phyloP scores from a whole-genome alignment of 1,140 invertebrate species.

The Periplaneta americana region DNA sequence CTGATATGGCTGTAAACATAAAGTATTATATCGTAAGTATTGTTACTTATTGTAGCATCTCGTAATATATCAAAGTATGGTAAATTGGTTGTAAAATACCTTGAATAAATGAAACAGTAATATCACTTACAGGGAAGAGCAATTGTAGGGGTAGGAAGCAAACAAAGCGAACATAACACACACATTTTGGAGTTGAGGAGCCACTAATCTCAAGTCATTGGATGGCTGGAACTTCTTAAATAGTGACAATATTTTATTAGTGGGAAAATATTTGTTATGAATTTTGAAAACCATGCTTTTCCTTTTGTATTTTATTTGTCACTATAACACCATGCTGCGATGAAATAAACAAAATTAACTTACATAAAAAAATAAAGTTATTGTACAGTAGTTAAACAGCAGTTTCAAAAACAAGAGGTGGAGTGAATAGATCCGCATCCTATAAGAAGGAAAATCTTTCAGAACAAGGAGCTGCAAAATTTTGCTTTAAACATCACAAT shows the following conservation, averaged over 20 bases:
- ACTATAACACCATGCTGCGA: conserved; percentile 5
- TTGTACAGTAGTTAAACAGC: conserved; percentile 15
- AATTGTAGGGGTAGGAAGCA: neutral
- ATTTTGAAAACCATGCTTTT: neutral
- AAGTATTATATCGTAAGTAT: no score
- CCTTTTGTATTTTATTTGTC: neutral
- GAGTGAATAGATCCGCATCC: conserved; percentile 12
- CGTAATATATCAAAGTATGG: no score
- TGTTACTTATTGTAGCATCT: no score
- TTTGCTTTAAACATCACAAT: neutral
- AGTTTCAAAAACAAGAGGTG: conserved; percentile 22
- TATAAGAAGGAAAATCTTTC: conserved; percentile 20
- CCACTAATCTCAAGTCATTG: neutral
- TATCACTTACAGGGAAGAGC: no score
- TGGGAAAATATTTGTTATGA: neutral
- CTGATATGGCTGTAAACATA: no score
- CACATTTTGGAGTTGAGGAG: neutral
- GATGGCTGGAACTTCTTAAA: neutral
- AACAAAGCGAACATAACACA: neutral
- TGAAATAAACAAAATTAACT: conserved; percentile 21
- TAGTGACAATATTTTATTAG: neutral
- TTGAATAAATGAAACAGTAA: no score
- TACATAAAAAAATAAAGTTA: conserved; percentile 21
- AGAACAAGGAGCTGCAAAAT: neutral
- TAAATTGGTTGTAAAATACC: no score